phyloP scores from a whole-genome alignment of 2,113 vertebrate species.

The Daphoenositta chrysoptera region DNA sequence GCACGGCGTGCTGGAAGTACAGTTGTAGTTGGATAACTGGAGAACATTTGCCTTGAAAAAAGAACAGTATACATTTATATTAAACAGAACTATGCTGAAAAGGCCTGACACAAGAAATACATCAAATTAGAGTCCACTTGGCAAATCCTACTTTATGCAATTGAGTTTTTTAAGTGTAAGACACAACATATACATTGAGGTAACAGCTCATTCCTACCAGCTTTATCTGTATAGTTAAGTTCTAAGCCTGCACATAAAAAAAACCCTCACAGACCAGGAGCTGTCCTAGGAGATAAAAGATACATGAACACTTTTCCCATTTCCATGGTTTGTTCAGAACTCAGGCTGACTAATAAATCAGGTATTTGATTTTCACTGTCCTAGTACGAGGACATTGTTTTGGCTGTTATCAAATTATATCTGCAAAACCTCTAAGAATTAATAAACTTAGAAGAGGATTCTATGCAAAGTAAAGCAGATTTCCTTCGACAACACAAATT shows the following conservation, averaged over 20 bases:
- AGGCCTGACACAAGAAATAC: not conserved
- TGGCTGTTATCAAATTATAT: not conserved
- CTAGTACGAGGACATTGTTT: not conserved
- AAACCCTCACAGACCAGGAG: not conserved
- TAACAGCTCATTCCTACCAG: not conserved
- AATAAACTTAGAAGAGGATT: not conserved
- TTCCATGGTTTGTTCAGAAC: not conserved
- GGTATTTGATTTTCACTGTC: not conserved
- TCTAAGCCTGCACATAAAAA: not conserved
- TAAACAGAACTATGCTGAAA: not conserved
- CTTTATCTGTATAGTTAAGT: not conserved
- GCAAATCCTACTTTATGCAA: not conserved
- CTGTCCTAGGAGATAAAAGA: not conserved
- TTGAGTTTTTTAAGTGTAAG: not conserved
- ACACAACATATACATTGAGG: not conserved
- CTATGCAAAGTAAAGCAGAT: not conserved
- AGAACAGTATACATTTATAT: not conserved
- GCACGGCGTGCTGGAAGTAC: constrained; percentile 89
- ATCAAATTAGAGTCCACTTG: not conserved
- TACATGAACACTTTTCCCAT: not conserved
- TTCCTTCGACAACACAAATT: not conserved
- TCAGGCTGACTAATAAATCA: not conserved
- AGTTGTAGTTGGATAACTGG: constrained; percentile 94
- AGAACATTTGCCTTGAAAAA: constrained; percentile 94
- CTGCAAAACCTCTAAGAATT: not conserved